Conservation (phyloP, 64 coral and sea anemone species). For the Acropora tenuis region DNA sequence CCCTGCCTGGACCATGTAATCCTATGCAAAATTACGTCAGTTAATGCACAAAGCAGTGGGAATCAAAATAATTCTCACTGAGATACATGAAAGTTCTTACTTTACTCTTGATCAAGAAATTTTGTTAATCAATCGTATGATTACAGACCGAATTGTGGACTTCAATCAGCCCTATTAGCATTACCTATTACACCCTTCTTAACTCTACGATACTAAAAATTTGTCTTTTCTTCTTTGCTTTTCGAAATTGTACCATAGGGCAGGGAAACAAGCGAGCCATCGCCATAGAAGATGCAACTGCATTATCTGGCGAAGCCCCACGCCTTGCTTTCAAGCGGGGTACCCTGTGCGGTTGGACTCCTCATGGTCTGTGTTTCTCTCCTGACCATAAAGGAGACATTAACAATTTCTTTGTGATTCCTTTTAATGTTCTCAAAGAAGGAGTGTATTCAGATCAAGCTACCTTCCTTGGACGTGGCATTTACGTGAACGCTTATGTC, state of each 20-base stretch:
- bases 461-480: background rate
- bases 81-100: too few species aligned
- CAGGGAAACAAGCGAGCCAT: background rate
- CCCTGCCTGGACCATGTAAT: too few species aligned
- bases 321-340: background rate
- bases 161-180: background rate
- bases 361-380: constrained; percentile 27
- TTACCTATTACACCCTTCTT: background rate
- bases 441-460: background rate
- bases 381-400: background rate
- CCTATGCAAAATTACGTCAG: too few species aligned
- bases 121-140: too few species aligned
- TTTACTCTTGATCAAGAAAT: too few species aligned
- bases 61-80: too few species aligned
- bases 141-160: too few species aligned
- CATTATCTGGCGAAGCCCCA: background rate
- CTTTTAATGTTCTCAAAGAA: background rate
- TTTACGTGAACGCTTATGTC: background rate
- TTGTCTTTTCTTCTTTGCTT: background rate
- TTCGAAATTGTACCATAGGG: background rate
- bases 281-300: background rate
- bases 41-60: too few species aligned
- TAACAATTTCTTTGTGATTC: constrained; percentile 11
- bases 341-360: background rate
- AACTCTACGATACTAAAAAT: background rate